Conservation (phyloP, 2,797 vertebrate species). For the Lepilemur ruficaudatus region DNA sequence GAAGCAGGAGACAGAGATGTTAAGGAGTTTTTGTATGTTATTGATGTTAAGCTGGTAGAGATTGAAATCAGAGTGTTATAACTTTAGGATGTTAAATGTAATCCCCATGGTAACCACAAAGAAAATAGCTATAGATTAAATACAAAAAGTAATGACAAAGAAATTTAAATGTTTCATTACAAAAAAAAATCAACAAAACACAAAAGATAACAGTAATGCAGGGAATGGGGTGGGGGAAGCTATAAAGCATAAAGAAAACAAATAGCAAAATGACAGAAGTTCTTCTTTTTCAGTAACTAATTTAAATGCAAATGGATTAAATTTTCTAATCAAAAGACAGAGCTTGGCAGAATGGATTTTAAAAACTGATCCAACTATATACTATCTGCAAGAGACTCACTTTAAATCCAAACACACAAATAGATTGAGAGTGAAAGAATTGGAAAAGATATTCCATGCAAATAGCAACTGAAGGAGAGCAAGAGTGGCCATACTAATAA, state of each 20-base stretch:
- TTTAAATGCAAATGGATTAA: not conserved
- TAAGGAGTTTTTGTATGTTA: not conserved
- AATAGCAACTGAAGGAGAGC: not conserved
- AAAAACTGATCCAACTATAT: not conserved
- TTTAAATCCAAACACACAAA: not conserved
- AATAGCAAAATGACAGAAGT: not conserved
- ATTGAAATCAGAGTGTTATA: not conserved
- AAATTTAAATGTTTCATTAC: not conserved
- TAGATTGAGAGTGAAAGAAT: not conserved
- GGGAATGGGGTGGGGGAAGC: not conserved
- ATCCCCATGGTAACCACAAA: not conserved
- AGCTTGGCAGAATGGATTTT: not conserved
- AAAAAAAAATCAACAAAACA: not conserved
- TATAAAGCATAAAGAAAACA: not conserved
- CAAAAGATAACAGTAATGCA: not conserved
- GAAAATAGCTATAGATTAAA: not conserved
- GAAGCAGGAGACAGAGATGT: not conserved
- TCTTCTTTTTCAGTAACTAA: not conserved
- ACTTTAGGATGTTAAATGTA: not conserved
- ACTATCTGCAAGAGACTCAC: not conserved
- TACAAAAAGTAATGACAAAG: not conserved
- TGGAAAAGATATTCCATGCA: not conserved
- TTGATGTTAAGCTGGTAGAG: not conserved
- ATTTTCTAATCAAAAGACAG: not conserved
- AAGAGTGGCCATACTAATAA: not conserved